Evolutionary conservation across 2,797 vertebrate genomes (phyloP).

Genomic region (Pantherophis vulpinus): DNA sequence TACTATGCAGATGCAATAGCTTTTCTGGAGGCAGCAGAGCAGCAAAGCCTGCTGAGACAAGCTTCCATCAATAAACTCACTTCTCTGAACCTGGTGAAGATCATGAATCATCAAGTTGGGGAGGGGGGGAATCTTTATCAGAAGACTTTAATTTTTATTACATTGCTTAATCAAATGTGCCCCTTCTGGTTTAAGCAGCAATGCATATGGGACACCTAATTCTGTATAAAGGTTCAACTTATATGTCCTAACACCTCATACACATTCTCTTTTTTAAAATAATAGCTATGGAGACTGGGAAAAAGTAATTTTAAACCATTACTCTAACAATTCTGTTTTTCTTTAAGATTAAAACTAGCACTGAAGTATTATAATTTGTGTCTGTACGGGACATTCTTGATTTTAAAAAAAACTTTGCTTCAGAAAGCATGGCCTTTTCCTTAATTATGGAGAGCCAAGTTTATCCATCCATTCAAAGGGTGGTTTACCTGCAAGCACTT

Average conservation of each 20-base stretch:
- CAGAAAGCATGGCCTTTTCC: neutral
- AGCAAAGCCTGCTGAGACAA: neutral
- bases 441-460: neutral
- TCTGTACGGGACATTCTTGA: neutral
- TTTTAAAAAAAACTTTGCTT: neutral
- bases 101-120: too few species aligned
- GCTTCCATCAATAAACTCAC: neutral
- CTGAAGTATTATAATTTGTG: neutral
- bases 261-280: neutral
- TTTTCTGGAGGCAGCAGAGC: neutral
- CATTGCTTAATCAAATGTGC: neutral
- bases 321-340: neutral
- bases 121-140: neutral
- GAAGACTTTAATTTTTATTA: too few species aligned
- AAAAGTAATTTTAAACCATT: neutral
- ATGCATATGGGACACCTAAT: neutral
- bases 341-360: neutral
- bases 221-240: neutral
- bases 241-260: neutral
- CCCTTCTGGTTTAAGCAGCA: neutral
- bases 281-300: neutral
- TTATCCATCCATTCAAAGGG: neutral
- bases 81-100: neutral
- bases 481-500: constrained; percentile 88
- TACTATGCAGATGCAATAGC: neutral